These are phyloP conservation scores for Clanis bilineata DNA, from an alignment of 2,888 invertebrate genomes.

Conservation along the genomic window DNA sequence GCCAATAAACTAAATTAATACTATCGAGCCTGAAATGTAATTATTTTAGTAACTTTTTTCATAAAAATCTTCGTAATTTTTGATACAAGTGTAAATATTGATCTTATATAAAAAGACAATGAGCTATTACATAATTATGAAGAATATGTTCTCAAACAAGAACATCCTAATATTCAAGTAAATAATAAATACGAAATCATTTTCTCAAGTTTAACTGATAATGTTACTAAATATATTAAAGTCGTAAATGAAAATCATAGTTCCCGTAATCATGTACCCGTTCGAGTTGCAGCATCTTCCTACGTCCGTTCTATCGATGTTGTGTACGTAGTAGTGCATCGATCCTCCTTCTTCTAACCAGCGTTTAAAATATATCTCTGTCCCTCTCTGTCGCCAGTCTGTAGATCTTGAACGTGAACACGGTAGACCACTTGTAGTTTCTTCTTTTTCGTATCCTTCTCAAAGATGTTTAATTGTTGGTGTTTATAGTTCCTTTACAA, in stretches of 20 bases:
- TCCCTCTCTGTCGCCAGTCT: conserved; percentile 70
- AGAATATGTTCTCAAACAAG: too few species aligned
- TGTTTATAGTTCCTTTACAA: conserved; percentile 1
- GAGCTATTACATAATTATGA: too few species aligned
- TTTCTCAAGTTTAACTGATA: conserved; percentile 14
- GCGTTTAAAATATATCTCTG: conserved; percentile 67
- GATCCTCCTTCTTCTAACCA: conserved; percentile 71
- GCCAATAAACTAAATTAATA: too few species aligned
- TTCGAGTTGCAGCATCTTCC: conserved; percentile 70
- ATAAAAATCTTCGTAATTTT: too few species aligned
- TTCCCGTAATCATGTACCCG: conserved; percentile 77
- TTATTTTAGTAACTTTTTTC: too few species aligned
- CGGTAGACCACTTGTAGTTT: conserved; percentile 78
- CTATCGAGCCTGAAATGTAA: too few species aligned
- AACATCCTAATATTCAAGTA: background rate
- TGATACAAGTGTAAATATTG: too few species aligned
- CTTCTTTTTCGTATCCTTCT: conserved; percentile 69
- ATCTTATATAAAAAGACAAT: too few species aligned
- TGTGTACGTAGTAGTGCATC: conserved; percentile 80
- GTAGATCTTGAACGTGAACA: conserved; percentile 67
- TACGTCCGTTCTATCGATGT: conserved; percentile 78
- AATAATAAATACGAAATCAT: background rate
- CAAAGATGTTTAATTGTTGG: background rate
- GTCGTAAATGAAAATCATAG: conserved; percentile 23
- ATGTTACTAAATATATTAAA: background rate